Base-by-base conservation (phyloP, 2,888 invertebrate species). In the Philereme vetulata region DNA sequence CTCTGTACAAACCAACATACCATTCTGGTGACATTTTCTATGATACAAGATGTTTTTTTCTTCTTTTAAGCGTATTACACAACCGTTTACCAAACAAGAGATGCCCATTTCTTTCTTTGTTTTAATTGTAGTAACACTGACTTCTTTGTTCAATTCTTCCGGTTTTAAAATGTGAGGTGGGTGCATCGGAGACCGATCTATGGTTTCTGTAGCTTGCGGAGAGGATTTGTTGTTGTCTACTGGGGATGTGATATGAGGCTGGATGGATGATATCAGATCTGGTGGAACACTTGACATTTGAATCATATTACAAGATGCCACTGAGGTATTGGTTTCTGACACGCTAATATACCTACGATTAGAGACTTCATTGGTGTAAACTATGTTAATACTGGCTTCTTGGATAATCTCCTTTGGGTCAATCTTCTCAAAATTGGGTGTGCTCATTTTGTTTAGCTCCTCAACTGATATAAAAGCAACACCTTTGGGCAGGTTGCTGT, bases 1-100 rank as follows among this genome's bases (percentile, higher is more conserved):
- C 77, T 96, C 95, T 0, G 93, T 94, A 82, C 97, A 97, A 35
- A 88, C 86, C 0, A 89, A 67, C 57, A 86, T 84, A 5, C 83
- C 82, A 71, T 87, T 86, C 56, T 85, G 81, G 73, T 96, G 96
- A 72, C 95, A 95, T 72, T 92, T 93, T 43, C 93, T 85, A 76
- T 96, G 96, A 74, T 95, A 95, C 4, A 90, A 81, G 61, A 96
- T 83, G 68, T 94, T 95, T 1, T 93, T 93, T 36, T 89, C 80
- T 50, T 93, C 93, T 67, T 93, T 90, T 64, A 96, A 87, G 46
- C 90, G 82, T 6, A 94, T 88, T 65, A 93, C 87, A 70, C 95
- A 95, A 10, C 87, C 88, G 49, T 92, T 86, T 6, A 93, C 77
- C 35, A 83, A 82, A 75, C 95, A 95, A 61, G 88, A 83, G 54